Conservation (phyloP, 1,140 invertebrate genomes). For the Drosophila erecta region DNA sequence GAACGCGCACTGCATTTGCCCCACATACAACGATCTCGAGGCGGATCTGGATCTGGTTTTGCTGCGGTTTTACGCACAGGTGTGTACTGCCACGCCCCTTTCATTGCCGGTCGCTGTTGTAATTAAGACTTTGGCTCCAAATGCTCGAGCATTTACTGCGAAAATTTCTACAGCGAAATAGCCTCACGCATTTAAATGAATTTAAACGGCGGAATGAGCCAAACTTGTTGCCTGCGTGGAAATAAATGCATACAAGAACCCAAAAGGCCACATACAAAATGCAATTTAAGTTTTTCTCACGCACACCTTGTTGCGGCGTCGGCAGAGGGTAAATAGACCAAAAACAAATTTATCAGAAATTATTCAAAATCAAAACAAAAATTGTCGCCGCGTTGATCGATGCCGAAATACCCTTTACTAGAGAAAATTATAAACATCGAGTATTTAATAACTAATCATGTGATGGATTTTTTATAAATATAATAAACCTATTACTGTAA, state of each 20-base stretch:
- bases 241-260: conserved; percentile 27
- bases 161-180: conserved; percentile 36
- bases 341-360: conserved; percentile 42
- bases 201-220: conserved; percentile 9
- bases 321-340: conserved; percentile 26
- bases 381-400: not conserved
- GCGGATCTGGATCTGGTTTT: conserved; percentile 21
- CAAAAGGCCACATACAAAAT: conserved; percentile 35
- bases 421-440: not conserved
- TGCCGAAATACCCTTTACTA: conserved; percentile 3
- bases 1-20: conserved; percentile 10
- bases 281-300: conserved; percentile 55
- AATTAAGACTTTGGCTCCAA: conserved; percentile 58
- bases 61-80: conserved; percentile 42
- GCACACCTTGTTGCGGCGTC: conserved; percentile 33
- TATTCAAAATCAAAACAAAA: conserved; percentile 37
- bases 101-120: conserved; percentile 18
- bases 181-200: conserved; percentile 42
- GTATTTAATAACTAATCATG: no score
- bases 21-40: conserved; percentile 28
- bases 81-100: conserved; percentile 42
- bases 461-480: no score
- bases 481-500: no score
- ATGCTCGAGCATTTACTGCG: conserved; percentile 34
- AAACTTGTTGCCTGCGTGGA: conserved; percentile 38